A percentile compares a stretch with the other conserved stretches of the same genome.
Evolutionary conservation across 2,888 invertebrate genomes (phyloP).

Genomic region (Hypsopygia costalis): DNA sequence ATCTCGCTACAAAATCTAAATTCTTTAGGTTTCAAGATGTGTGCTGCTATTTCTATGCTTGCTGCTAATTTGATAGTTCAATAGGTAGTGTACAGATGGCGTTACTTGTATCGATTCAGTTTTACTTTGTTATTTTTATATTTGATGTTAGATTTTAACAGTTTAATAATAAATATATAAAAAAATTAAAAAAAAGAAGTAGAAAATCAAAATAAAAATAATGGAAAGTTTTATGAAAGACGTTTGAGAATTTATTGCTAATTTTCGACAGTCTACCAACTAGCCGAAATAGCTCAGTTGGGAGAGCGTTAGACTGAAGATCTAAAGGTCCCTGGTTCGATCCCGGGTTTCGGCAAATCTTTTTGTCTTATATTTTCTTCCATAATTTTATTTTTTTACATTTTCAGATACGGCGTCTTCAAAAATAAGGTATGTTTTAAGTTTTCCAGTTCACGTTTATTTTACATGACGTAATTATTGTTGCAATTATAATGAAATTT

Average conservation of each 20-base stretch:
- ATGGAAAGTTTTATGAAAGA: not conserved
- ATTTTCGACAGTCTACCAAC: constrained; percentile 14
- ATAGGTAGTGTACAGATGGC: constrained; percentile 28
- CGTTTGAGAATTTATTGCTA: constrained; percentile 8
- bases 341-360: constrained; percentile 83
- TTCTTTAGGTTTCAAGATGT: no score
- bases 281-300: constrained; percentile 84
- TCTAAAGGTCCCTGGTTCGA: constrained; percentile 87
- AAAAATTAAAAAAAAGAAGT: not conserved
- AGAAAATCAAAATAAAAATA: not conserved
- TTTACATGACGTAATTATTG: no score
- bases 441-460: no score
- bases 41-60: no score
- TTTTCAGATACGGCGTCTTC: constrained; percentile 37
- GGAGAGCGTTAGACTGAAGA: constrained; percentile 85
- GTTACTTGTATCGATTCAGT: constrained; percentile 10
- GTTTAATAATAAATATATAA: not conserved
- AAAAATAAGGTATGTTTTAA: constrained; percentile 33
- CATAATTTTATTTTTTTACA: constrained; percentile 20
- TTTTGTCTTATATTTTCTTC: constrained; percentile 32
- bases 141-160: not conserved
- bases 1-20: no score
- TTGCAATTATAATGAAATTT: no score
- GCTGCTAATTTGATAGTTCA: no score
- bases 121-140: not conserved